These are phyloP conservation scores for Penaeus indicus DNA, from an alignment of 1,140 invertebrate genomes.

Conservation along the genomic window DNA sequence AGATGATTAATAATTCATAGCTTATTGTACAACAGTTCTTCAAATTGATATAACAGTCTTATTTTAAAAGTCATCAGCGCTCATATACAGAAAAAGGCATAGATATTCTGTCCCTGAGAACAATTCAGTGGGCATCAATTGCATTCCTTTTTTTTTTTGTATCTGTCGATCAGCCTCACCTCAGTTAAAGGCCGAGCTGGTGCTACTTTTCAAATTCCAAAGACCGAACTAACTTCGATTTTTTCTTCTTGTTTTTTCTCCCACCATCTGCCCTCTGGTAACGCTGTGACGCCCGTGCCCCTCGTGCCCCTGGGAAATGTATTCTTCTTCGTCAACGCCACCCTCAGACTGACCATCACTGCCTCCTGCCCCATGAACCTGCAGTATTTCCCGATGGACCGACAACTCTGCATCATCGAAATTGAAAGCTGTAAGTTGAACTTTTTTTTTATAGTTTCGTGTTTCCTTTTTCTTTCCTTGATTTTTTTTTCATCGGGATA, in stretches of 20 bases:
- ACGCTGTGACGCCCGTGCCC: background rate
- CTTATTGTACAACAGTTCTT: too few relatives aligned
- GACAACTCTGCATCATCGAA: constrained; percentile 96
- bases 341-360: constrained; percentile 92
- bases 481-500: background rate
- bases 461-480: background rate
- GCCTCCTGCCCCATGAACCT: constrained; percentile 98
- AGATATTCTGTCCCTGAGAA: too few relatives aligned
- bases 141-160: too few relatives aligned
- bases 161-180: too few relatives aligned
- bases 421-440: constrained; percentile 96
- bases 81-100: too few relatives aligned
- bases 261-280: background rate
- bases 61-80: too few relatives aligned
- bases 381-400: constrained; percentile 97
- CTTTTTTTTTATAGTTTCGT: background rate
- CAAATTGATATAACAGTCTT: too few relatives aligned
- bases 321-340: constrained; percentile 67
- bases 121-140: too few relatives aligned
- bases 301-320: background rate
- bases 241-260: constrained; percentile 31
- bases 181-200: too few relatives aligned
- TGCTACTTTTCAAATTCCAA: too few relatives aligned
- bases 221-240: too few relatives aligned
- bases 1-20: too few relatives aligned